Conservation (phyloP, 2,113 vertebrate species). For the Pogona vitticeps region DNA sequence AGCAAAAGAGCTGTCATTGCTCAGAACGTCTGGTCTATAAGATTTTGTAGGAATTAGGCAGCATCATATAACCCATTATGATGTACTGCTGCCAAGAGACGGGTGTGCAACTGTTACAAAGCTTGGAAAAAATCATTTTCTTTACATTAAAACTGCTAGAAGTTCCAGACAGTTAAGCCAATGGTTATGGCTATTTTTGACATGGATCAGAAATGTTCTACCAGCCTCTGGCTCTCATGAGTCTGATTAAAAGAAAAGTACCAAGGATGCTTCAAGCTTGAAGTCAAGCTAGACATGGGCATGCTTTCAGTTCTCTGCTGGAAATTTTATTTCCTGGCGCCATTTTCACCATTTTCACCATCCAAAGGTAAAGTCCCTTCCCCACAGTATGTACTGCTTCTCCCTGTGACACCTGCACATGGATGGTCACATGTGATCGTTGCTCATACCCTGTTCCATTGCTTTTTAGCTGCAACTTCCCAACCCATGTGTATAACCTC, state of each 20-base stretch:
- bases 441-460: too few species aligned
- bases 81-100: neutral
- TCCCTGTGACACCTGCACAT: neutral
- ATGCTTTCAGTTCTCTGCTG: neutral
- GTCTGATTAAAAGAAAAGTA: too few species aligned
- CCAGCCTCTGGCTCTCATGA: too few species aligned
- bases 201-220: too few species aligned
- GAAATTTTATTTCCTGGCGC: neutral
- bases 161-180: too few species aligned
- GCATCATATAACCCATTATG: neutral
- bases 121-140: too few species aligned
- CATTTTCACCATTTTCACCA: neutral
- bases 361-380: neutral
- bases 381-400: too few species aligned
- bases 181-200: too few species aligned
- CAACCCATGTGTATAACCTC: too few species aligned
- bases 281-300: neutral
- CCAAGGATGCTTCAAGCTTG: too few species aligned
- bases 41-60: neutral
- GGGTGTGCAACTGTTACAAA: too few species aligned
- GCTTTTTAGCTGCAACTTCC: too few species aligned
- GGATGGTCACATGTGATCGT: neutral
- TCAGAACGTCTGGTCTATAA: neutral
- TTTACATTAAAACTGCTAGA: neutral
- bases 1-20: neutral